Percentiles rank a stretch among this genome's conserved stretches.
phyloP scores from a whole-genome alignment of 2,888 invertebrate species.

The Callinectes sapidus region DNA sequence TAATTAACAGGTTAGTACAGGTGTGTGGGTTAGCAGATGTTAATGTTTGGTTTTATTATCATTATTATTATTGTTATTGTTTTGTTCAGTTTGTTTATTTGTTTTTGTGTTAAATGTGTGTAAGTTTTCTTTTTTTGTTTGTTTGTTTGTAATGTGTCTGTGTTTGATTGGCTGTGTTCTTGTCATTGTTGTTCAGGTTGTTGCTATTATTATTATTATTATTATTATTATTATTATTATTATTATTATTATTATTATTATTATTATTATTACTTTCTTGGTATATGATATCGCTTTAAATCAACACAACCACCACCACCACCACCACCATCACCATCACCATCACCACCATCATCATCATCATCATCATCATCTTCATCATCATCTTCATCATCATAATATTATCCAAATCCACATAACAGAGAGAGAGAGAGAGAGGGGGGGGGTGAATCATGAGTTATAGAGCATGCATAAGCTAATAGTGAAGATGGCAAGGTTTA shows the following conservation, averaged over 20 bases:
- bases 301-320: not conserved
- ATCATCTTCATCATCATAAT: not conserved
- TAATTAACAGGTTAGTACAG: not conserved
- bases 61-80: too few species aligned
- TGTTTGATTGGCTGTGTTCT: not conserved
- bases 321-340: too few species aligned
- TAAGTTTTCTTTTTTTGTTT: not conserved
- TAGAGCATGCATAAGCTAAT: constrained; percentile 1
- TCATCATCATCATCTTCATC: not conserved
- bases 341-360: too few species aligned
- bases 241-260: too few species aligned
- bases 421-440: not conserved
- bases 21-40: not conserved
- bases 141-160: too few species aligned
- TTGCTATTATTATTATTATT: too few species aligned
- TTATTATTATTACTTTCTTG: too few species aligned
- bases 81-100: not conserved
- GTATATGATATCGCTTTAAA: not conserved
- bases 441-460: not conserved
- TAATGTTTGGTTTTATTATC: not conserved
- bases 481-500: not conserved
- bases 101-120: not conserved
- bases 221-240: too few species aligned
- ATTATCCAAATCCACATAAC: too few species aligned
- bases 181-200: too few species aligned